Base-by-base conservation (phyloP, 2,888 invertebrate genomes). In the Torymus aiolomorphi region DNA sequence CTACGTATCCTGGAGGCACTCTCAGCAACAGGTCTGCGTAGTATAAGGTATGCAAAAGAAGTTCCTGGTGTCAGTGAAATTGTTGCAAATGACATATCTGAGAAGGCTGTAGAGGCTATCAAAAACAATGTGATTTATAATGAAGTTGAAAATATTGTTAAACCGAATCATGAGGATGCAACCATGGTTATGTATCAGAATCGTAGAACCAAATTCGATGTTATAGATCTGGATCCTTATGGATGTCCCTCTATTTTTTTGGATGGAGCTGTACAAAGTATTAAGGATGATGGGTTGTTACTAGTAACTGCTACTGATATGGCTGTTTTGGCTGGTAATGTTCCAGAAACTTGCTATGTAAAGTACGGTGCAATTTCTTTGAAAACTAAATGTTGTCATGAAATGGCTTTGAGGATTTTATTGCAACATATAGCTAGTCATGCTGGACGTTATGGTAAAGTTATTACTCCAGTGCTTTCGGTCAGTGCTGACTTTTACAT, bases 271-370 rank as follows among this genome's bases (percentile, higher is more conserved):
- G 94, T 98, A 0, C 96, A 97, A 89, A 94, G 95, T 80, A 91
- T 97, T 0, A 92, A 92, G 67, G 95, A 96, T 83, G 96, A 96
- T 14, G 99, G 99, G 0, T 88, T 99, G 42, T 91, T 99, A 51
- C 93, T 98, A 84, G 95, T 99, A 0, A 99, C 99, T 0, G 98
- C 98, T 42, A 99, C 99, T 0, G 99, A 99, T 90, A 97, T 98
- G 96, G 97, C 96, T 0, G 96, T 98, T 0, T 90, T 99, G 65
- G 98, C 98, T 78, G 99, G 99, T 0, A 98, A 98, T 91, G 94
- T 96, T 0, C 96, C 97, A 0, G 99, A 99, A 91, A 96, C 98
- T 0, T 98, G 98, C 89, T 94, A 95, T 85, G 93, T 94, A 11
- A 98, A 98, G 92, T 99, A 99, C 89, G 98, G 98, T 0, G 94